Percentiles rank a stretch among this genome's conserved stretches.
phyloP scores from a whole-genome alignment of 1,140 invertebrate genomes.

The Parapsyche elsis region DNA sequence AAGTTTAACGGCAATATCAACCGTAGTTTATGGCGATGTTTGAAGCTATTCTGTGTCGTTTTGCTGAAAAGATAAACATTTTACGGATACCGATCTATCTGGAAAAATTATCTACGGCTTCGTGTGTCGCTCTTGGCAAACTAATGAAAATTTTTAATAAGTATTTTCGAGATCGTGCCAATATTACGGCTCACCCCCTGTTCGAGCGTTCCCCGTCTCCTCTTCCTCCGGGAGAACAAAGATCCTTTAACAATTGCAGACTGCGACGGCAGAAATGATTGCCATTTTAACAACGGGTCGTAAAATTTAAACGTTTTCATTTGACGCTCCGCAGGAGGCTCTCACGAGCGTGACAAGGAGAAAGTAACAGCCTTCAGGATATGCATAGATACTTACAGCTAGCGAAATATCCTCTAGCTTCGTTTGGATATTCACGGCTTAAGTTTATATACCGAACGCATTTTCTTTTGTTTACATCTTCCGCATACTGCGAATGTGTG shows the following conservation, averaged over 20 bases:
- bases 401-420: conserved; percentile 13
- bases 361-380: not conserved
- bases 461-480: too few relatives aligned
- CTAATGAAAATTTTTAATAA: not conserved
- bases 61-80: too few relatives aligned
- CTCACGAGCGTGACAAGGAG: not conserved
- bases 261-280: conserved; percentile 38
- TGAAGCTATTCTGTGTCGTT: too few relatives aligned
- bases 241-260: conserved; percentile 1
- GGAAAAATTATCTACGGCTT: not conserved
- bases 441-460: too few relatives aligned
- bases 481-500: too few relatives aligned
- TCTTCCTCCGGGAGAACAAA: not conserved
- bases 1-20: conserved; percentile 6
- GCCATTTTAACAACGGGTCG: conserved; percentile 46
- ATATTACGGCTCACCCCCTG: not conserved
- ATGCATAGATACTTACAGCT: too few relatives aligned
- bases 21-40: too few relatives aligned
- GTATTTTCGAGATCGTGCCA: not conserved
- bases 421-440: too few relatives aligned
- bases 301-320: conserved; percentile 52
- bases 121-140: not conserved
- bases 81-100: too few relatives aligned
- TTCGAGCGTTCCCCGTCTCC: not conserved
- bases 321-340: conserved; percentile 47